phyloP scores from a whole-genome alignment of 2,888 invertebrate species.

The Caenorhabditis virilis region DNA sequence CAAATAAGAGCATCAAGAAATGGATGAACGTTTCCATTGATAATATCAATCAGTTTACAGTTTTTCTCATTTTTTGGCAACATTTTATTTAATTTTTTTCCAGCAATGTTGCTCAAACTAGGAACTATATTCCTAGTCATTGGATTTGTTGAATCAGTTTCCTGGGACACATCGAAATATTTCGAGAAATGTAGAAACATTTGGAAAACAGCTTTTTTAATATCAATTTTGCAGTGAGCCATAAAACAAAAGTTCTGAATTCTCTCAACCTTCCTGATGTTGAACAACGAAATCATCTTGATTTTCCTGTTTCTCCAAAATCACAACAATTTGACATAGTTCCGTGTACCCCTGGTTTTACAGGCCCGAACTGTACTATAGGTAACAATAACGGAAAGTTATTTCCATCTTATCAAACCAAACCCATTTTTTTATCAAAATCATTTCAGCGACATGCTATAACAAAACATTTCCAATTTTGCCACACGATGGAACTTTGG shows the following conservation, averaged over 20 bases:
- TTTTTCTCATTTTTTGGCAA: neutral
- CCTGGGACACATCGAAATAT: too few species aligned
- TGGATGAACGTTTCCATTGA: constrained; percentile 6
- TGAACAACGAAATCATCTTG: too few species aligned
- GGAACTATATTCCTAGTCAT: neutral
- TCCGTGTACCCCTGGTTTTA: constrained; percentile 3
- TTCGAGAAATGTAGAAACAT: too few species aligned
- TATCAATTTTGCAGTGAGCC: constrained; percentile 9
- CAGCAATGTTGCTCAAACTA: constrained; percentile 28
- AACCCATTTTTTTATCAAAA: neutral
- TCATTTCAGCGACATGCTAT: constrained; percentile 20
- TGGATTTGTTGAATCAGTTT: too few species aligned
- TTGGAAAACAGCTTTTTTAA: too few species aligned
- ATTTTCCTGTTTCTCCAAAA: too few species aligned
- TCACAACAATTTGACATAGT: neutral
- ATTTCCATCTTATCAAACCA: neutral
- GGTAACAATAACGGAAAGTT: neutral
- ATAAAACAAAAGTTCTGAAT: constrained; percentile 1
- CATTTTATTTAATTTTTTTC: constrained; percentile 3
- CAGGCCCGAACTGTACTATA: constrained; percentile 1
- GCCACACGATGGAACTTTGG: constrained; percentile 24
- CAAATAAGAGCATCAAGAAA: constrained; percentile 23
- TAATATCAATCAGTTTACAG: neutral
- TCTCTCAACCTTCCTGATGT: neutral
- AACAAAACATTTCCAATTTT: constrained; percentile 18